Conservation (phyloP, 1,140 invertebrate species). For the Caenorhabditis elegans region WBcel235 BX284606.5:279501-280000, state of each 20-base stretch:
- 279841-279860: no score
- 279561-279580: conserved; percentile 72
- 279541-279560: background rate
- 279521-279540: no score
- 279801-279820: background rate
- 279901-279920: no score
- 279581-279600: background rate
- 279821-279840: no score
- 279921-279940: no score
- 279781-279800: conserved; percentile 72
- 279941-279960: no score
- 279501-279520: no score
- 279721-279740: conserved; percentile 76
- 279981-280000: no score
- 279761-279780: conserved; percentile 85
- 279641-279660: background rate
- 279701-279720: conserved; percentile 89
- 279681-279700: conserved; percentile 80
- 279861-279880: no score
- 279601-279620: conserved; percentile 89
- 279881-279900: no score
- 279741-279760: conserved; percentile 89
- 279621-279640: conserved; percentile 76
- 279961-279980: no score
- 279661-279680: conserved; percentile 29